These are phyloP conservation scores for Acleris literana DNA, from an alignment of 2,888 invertebrate genomes.

Conservation along the genomic window DNA sequence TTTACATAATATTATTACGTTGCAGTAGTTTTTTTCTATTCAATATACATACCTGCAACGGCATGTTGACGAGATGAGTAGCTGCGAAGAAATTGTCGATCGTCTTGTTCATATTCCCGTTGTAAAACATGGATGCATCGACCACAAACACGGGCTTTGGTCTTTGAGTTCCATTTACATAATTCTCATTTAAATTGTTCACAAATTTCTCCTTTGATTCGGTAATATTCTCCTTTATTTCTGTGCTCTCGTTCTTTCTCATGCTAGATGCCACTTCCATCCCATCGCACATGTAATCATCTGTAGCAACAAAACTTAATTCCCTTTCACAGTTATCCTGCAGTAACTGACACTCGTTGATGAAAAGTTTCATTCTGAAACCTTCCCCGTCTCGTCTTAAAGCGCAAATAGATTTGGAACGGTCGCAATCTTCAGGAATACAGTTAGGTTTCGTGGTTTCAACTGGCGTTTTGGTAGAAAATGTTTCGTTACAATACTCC, in stretches of 20 bases:
- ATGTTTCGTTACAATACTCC: constrained; percentile 53
- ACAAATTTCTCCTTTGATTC: too few species aligned
- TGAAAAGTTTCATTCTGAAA: constrained; percentile 58
- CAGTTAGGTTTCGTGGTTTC: not conserved
- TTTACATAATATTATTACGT: too few species aligned
- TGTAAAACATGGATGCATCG: constrained; percentile 51
- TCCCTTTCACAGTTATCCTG: constrained; percentile 58
- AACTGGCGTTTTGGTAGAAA: constrained; percentile 30
- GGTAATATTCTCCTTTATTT: too few species aligned
- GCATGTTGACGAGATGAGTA: constrained; percentile 64
- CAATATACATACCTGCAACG: constrained; percentile 45
- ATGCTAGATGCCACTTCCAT: not conserved
- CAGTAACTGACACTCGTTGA: constrained; percentile 56
- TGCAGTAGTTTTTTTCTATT: too few species aligned
- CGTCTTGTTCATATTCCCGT: constrained; percentile 57
- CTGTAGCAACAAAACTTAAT: constrained; percentile 51
- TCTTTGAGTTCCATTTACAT: not conserved
- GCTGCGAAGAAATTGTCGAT: constrained; percentile 67
- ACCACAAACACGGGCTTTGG: constrained; percentile 54
- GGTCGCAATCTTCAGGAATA: not conserved
- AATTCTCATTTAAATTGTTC: not conserved
- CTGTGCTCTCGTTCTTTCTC: not conserved
- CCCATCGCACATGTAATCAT: constrained; percentile 56
- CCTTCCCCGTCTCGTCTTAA: constrained; percentile 58
- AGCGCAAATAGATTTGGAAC: constrained; percentile 53